Base-by-base conservation (phyloP, 2,888 invertebrate species). In the Petrophora chlorosata region DNA sequence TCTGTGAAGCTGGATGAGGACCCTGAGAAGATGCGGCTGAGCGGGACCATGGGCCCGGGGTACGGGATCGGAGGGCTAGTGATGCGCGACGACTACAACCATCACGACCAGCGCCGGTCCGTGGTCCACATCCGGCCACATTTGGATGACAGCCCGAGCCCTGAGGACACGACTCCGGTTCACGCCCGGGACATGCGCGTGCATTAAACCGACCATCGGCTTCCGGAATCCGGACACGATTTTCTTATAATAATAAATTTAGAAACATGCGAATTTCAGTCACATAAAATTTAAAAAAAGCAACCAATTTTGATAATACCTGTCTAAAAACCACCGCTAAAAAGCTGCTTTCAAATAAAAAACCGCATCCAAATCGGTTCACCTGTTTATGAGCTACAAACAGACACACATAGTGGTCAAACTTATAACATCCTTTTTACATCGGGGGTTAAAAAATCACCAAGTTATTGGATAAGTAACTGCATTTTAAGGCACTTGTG, bases 121-220 rank as follows among this genome's bases (percentile, higher is more conserved):
- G 92, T 94, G 8, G 94, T 94, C 0, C 91, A 93, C 63, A 92
- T 94, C 62, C 90, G 94, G 28, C 92, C 94, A 3, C 92, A 92
- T 38, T 76, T 92, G 12, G 93, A 93, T 48, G 94, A 94, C 66
- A 94, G 94, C 66, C 94, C 94, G 1, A 94, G 94, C 79, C 94
- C 94, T 14, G 94, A 94, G 61, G 94, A 94, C 64, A 92, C 92
- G 28, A 92, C 92, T 3, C 92, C 93, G 1, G 92, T 92, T 0
- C 92, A 93, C 63, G 92, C 92, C 9, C 79, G 91, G 41, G 92
- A 92, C 52, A 81, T 92, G 65, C 76, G 92, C 67, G 85, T 92
- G 36, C 92, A 91, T 59, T 92, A 91, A 83, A 61, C 49, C 16
- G 25, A 14, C 33, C 7, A n/a, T 19, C 8, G 19, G 15, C 7